Base-by-base conservation (phyloP, 2,797 vertebrate species). In the Sebastes taczanowskii region DNA sequence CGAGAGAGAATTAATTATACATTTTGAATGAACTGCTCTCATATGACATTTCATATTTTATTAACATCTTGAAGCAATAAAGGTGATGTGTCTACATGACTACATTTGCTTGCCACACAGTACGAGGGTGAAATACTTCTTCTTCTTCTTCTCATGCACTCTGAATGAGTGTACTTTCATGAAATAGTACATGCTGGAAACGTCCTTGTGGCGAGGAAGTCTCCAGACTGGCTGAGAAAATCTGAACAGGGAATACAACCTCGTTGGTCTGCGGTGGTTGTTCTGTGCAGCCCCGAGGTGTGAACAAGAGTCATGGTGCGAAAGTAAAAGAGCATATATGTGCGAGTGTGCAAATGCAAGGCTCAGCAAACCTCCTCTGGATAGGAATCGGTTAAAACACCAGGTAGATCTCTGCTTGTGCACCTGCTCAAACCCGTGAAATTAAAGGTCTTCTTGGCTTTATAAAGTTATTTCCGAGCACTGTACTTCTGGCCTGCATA, bases 401-500 rank as follows among this genome's bases (percentile, higher is more conserved):
- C 38, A 71, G 10, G 63, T 46, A 71, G 56, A 82, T 79, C 77
- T 80, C 22, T 67, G 23, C 70, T 20, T 18, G 9, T 76, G 55
- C 65, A 83, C 84, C 72, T 80, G 66, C 70, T 74, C 72, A 71
- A 53, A 77, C 63, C 70, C 69, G 63, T 42, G 58, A 82, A 83
- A 77, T 22, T 7, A 29, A 53, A 84, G 71, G 65, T 86, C 67
- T 81, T 78, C 34, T 6, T 35, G 25, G 49, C 74, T 89, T 75
- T 83, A 80, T 77, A 69, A 82, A 89, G 78, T 85, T 83, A 74
- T 89, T 86, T 70, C 59, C 42, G 53, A 84, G 82, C 56, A 18
- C 66, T 60, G 7, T 23, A 73, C 77, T 81, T 82, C 70, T 81
- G 90, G 82, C 88, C 88, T 89, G 22, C 77, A n/a, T 87, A 53